A percentile compares a stretch with the other conserved stretches of the same genome.
Evolutionary conservation across 2,113 vertebrate genomes (phyloP).

Genomic region (Ascaphus truei): DNA sequence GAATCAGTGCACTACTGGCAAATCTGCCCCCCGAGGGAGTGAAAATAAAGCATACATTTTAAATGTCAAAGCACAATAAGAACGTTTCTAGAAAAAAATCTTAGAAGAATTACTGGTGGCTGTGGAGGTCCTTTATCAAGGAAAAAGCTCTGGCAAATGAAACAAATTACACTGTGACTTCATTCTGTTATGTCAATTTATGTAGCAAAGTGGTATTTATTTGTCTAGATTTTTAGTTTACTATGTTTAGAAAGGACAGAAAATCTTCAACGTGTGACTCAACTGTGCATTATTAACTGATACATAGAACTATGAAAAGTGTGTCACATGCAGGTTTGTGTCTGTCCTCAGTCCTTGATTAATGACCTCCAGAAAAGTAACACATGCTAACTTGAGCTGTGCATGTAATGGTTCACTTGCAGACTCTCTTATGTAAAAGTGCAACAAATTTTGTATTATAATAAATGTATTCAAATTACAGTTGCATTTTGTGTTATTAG

Average conservation of each 20-base stretch:
- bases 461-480: slow-evolving; percentile 84
- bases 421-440: slow-evolving; percentile 72
- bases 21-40: not conserved
- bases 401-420: slow-evolving; percentile 68
- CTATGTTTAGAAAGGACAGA: not conserved
- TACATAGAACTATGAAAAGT: slow-evolving; percentile 10
- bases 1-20: not conserved
- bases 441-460: slow-evolving; percentile 85
- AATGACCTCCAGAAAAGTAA: slow-evolving; percentile 16
- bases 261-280: not conserved
- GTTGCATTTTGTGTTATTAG: not conserved
- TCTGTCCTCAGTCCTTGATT: slow-evolving; percentile 28
- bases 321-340: slow-evolving; percentile 7
- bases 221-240: slow-evolving; percentile 1
- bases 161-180: slow-evolving; percentile 33
- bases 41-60: not conserved
- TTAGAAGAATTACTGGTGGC: not conserved
- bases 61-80: slow-evolving; percentile 14
- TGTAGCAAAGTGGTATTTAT: slow-evolving; percentile 8
- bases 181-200: slow-evolving; percentile 23
- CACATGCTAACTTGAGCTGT: slow-evolving; percentile 68
- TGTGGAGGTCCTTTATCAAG: slow-evolving; percentile 20
- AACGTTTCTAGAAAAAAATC: not conserved
- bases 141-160: too few species aligned
- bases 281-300: slow-evolving; percentile 6